These are phyloP conservation scores for Pardalotus punctatus DNA, from an alignment of 2,113 vertebrate species.

Conservation along the genomic window DNA sequence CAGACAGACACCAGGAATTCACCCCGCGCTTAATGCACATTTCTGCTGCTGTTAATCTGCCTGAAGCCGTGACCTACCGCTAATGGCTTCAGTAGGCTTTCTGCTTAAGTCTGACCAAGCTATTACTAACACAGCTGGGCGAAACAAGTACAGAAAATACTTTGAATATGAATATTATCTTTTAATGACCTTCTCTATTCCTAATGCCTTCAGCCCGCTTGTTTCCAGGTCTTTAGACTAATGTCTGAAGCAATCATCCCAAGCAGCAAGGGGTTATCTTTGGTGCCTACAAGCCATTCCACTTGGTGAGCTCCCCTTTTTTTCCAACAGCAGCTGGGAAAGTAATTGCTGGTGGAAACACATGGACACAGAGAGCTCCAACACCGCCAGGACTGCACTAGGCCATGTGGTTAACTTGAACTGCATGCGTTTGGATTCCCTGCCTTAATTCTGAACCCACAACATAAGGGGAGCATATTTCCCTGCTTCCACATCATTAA, in stretches of 20 bases:
- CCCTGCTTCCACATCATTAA: slow-evolving; percentile 45
- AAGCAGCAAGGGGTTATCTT: neutral
- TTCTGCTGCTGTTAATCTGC: neutral
- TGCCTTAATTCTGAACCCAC: slow-evolving; percentile 42
- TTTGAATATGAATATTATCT: neutral
- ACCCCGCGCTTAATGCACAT: neutral
- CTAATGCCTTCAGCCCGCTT: neutral
- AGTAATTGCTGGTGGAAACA: slow-evolving; percentile 41
- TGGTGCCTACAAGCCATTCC: neutral
- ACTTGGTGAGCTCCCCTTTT: neutral
- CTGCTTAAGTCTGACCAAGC: neutral
- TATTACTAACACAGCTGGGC: neutral
- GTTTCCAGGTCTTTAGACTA: neutral
- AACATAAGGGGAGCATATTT: slow-evolving; percentile 55
- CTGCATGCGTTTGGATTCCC: slow-evolving; percentile 38
- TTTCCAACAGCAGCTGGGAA: slow-evolving; percentile 30
- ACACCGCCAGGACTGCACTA: neutral
- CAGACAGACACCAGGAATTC: neutral
- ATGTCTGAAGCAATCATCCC: neutral
- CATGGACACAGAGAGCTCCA: neutral
- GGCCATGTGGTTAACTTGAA: slow-evolving; percentile 53
- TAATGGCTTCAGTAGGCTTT: neutral
- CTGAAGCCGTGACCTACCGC: neutral
- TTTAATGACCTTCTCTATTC: neutral
- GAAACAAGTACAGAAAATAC: neutral